Conservation (phyloP, 2,888 invertebrate species). For the Argyresthia albistria region DNA sequence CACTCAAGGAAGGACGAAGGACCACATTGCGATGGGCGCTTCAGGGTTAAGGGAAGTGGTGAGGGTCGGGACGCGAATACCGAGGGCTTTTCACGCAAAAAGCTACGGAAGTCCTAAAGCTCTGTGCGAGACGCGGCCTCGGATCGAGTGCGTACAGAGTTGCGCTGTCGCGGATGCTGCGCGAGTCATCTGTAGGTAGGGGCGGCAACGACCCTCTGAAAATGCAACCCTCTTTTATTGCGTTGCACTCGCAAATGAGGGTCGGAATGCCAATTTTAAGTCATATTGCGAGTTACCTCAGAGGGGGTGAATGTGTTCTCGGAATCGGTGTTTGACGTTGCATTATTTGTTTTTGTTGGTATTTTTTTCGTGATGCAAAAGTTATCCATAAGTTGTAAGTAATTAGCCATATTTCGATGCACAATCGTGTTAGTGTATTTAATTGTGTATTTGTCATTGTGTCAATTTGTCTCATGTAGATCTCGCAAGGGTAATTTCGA, state of each 20-base stretch:
- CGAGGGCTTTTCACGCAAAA: constrained; percentile 33
- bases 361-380: no score
- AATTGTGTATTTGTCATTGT: no score
- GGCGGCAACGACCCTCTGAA: constrained; percentile 51
- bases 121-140: constrained; percentile 43
- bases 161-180: constrained; percentile 68
- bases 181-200: constrained; percentile 42
- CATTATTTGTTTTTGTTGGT: no score
- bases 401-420: no score
- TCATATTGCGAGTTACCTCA: not conserved
- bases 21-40: not conserved
- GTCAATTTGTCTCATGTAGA: no score
- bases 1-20: constrained; percentile 30
- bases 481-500: no score
- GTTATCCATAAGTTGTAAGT: no score
- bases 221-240: constrained; percentile 36
- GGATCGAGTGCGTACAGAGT: constrained; percentile 43
- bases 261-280: constrained; percentile 11
- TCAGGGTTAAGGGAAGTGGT: constrained; percentile 35
- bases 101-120: constrained; percentile 53
- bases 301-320: no score
- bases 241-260: constrained; percentile 43
- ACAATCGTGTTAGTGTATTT: no score
- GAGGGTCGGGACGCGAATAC: constrained; percentile 29
- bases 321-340: no score